Conservation (phyloP, 2,888 invertebrate genomes). For the Bombyx huttoni region DNA sequence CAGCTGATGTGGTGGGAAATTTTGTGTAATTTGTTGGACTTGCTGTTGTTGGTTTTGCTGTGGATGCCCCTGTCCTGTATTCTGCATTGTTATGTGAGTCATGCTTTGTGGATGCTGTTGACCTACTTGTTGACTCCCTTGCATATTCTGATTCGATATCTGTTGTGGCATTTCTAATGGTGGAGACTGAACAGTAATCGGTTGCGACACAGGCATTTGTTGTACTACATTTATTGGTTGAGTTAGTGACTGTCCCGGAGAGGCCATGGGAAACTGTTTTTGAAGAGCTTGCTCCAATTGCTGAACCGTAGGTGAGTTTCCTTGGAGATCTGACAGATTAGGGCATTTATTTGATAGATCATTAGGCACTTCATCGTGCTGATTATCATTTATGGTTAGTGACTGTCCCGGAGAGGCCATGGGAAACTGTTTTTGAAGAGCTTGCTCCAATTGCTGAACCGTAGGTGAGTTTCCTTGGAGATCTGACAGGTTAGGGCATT, state of each 20-base stretch:
- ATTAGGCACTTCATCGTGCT: conserved; percentile 63
- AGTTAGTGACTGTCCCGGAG: conserved; percentile 65
- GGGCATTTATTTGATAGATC: conserved; percentile 62
- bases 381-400: too few relatives aligned
- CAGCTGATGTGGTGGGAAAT: conserved; percentile 67
- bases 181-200: conserved; percentile 64
- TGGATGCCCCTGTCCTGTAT: conserved; percentile 44
- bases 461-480: conserved; percentile 54
- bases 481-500: conserved; percentile 51
- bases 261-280: conserved; percentile 67
- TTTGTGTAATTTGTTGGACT: conserved; percentile 68
- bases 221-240: conserved; percentile 60
- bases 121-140: conserved; percentile 49
- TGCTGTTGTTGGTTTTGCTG: conserved; percentile 57
- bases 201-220: conserved; percentile 57
- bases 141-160: conserved; percentile 57
- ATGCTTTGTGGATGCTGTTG: conserved; percentile 68
- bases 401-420: conserved; percentile 69
- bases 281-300: conserved; percentile 64
- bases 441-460: conserved; percentile 63
- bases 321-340: conserved; percentile 50
- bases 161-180: conserved; percentile 68
- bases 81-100: conserved; percentile 66
- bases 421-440: conserved; percentile 63
- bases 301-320: conserved; percentile 52